These are phyloP conservation scores for Caenorhabditis uteleia DNA, from an alignment of 2,888 invertebrate species.

Conservation along the genomic window DNA sequence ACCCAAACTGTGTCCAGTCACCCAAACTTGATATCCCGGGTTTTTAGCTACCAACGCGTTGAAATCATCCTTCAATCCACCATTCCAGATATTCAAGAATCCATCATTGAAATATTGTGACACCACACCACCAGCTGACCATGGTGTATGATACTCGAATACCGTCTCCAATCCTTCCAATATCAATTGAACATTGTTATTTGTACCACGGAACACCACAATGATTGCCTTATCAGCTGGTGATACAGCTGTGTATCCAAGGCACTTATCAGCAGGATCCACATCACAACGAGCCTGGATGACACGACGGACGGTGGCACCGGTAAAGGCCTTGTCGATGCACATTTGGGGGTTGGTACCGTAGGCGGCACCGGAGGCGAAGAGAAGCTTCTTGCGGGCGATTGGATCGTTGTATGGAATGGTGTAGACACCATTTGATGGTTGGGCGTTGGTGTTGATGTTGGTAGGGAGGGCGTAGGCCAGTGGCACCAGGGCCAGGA, in stretches of 20 bases:
- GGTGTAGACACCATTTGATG: conserved; percentile 18
- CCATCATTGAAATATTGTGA: conserved; percentile 53
- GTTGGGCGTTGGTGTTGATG: too few relatives aligned
- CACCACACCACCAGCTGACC: conserved; percentile 50
- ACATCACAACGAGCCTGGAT: conserved; percentile 26
- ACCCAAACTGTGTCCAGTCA: conserved; percentile 54
- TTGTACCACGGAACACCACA: conserved; percentile 52
- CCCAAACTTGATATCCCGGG: conserved; percentile 51
- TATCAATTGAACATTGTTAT: conserved; percentile 44
- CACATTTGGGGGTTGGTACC: conserved; percentile 30
- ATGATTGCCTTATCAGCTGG: conserved; percentile 49
- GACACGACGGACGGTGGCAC: conserved; percentile 15
- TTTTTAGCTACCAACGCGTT: conserved; percentile 38
- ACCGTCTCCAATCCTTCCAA: conserved; percentile 47
- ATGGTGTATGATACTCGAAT: conserved; percentile 43
- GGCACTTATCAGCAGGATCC: conserved; percentile 30
- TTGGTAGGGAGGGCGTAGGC: conserved; percentile 5
- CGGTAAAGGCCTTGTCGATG: conserved; percentile 27
- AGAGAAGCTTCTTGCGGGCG: conserved; percentile 27
- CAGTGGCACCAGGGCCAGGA: conserved; percentile 8
- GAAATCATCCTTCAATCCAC: conserved; percentile 50
- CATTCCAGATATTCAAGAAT: conserved; percentile 49
- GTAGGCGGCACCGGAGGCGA: conserved; percentile 39
- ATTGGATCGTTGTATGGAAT: conserved; percentile 32
- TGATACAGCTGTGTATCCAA: conserved; percentile 46